Evolutionary conservation across 2,797 vertebrate species (phyloP), one percentile per base, ranked within the genome.

Genomic region (Pempheris klunzingeri): DNA sequence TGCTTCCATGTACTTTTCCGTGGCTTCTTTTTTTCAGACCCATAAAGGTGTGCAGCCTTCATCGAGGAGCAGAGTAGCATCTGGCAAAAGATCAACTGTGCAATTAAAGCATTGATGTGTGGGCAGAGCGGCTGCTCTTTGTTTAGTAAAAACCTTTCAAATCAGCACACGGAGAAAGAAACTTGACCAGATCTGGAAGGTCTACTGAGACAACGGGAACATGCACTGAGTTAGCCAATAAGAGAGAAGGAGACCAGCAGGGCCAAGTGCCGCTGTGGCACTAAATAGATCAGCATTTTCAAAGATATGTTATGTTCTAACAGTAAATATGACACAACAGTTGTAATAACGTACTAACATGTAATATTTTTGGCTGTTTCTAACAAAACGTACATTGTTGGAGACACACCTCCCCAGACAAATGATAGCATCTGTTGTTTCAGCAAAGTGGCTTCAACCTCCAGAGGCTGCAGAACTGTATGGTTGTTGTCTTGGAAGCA

Each of bases 21-120:
- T 7, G 8, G n/a, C 24, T 50, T 32, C 6, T 26, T 30, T 72
- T 34, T 76, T 22, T 28, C 61, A 30, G 50, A 9, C 49, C 13
- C 4, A 11, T 64, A 55, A 67, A 60, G 62, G 67, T 78, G 46
- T 64, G 66, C 22, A 74, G 63, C 55, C 44, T 1, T 62, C 69
- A 58, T 43, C 5, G 0, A 61, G 0, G 59, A 59, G 39, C 8
- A 70, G 47, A 76, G 44, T 36, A 39, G 24, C n/a, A 53, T 69
- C 39, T 81, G 74, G 78, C 71, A 78, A 70, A 74, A 72, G 53
- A 86, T 76, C 74, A 83, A 70, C 62, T 70, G 55, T 66, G 54
- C 74, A 81, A 86, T 80, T 67, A 74, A 67, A 77, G 57, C 70
- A 46, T 1, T 65, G n/a, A 63, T 63, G 73, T 76, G 43, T 65